Conservation (phyloP, 2,888 invertebrate genomes). For the Chrysodeixis includens region DNA sequence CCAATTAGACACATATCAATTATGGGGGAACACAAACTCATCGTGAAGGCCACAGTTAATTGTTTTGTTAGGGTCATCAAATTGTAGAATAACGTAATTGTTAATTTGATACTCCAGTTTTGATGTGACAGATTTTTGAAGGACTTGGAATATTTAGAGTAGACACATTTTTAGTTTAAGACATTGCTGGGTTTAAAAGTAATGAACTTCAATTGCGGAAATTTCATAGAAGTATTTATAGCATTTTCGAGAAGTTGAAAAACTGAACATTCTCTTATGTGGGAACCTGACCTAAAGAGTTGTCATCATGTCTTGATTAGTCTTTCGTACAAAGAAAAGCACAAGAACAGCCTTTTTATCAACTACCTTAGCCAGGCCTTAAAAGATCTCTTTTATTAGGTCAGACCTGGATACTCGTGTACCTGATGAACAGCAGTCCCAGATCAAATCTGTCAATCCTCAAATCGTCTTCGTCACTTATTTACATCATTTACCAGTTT, state of each 20-base stretch:
- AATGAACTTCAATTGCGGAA: not conserved
- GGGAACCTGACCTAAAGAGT: no score
- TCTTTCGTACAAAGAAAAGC: no score
- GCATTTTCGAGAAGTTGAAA: no score
- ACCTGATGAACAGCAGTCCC: not conserved
- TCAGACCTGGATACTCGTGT: no score
- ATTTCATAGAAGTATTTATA: no score
- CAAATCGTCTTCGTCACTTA: not conserved
- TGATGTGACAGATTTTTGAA: not conserved
- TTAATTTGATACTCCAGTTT: slow-evolving; percentile 14
- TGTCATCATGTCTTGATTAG: no score
- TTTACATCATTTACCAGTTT: not conserved
- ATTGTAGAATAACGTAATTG: slow-evolving; percentile 27
- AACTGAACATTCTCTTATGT: not conserved
- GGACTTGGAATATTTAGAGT: no score
- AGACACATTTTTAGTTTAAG: no score
- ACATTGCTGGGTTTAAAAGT: no score
- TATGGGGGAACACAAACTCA: slow-evolving; percentile 41
- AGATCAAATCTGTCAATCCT: not conserved
- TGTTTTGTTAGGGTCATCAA: slow-evolving; percentile 43
- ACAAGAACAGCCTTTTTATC: no score
- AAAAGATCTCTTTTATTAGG: no score
- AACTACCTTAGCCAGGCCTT: no score
- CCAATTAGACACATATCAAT: slow-evolving; percentile 63
- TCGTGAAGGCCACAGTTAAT: slow-evolving; percentile 54